phyloP scores from a whole-genome alignment of 1,140 invertebrate genomes.

The Brachystomella parvula region DNA sequence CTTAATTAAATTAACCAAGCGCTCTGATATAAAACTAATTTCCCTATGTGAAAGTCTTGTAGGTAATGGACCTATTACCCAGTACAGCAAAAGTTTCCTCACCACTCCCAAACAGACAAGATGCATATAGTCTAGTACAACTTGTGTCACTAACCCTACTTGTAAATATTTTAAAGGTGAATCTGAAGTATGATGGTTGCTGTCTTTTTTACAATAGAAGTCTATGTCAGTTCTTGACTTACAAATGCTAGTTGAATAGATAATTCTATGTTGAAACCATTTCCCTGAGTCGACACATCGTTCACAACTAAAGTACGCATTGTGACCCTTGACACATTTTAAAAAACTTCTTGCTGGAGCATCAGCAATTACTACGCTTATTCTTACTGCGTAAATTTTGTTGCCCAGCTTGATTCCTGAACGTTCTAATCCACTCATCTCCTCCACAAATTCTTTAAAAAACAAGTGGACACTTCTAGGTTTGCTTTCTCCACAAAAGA shows the following conservation, averaged over 20 bases:
- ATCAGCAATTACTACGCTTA: not conserved
- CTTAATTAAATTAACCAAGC: slow-evolving; percentile 14
- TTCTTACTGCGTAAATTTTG: not conserved
- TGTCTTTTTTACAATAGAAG: not conserved
- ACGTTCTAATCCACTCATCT: not conserved
- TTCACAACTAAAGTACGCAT: slow-evolving; percentile 17
- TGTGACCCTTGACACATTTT: not conserved
- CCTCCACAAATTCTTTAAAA: not conserved
- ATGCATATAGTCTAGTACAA: slow-evolving; percentile 18
- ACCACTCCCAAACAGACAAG: slow-evolving; percentile 32
- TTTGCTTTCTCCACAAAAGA: not conserved
- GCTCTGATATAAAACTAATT: slow-evolving; percentile 11
- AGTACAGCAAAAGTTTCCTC: slow-evolving; percentile 36
- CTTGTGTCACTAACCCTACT: slow-evolving; percentile 12
- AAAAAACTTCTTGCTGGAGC: slow-evolving; percentile 16
- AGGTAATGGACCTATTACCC: slow-evolving; percentile 39
- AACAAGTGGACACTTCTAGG: not conserved
- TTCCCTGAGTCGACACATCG: not conserved
- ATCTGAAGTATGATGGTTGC: not conserved
- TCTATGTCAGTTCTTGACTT: not conserved
- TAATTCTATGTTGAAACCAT: not conserved
- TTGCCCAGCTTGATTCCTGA: not conserved
- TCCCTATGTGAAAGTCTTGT: slow-evolving; percentile 16
- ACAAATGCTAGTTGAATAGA: not conserved
- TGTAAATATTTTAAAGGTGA: slow-evolving; percentile 10